phyloP scores from a whole-genome alignment of 2,888 invertebrate genomes.

The Atrina japonica region DNA sequence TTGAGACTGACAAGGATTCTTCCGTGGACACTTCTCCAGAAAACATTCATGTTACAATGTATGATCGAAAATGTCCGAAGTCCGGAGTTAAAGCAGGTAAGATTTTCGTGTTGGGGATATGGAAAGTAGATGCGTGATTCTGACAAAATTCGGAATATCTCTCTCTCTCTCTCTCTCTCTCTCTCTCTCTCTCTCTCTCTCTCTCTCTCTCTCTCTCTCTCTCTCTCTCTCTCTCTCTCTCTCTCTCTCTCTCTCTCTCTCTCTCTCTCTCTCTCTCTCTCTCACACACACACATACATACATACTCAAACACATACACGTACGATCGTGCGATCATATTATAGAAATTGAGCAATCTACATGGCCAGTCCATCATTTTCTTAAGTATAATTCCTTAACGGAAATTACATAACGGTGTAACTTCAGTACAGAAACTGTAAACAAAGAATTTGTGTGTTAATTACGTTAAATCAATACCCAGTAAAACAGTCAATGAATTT shows the following conservation, averaged over 20 bases:
- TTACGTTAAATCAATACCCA: too few species aligned
- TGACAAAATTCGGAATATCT: not conserved
- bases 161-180: slow-evolving; percentile 26
- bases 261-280: slow-evolving; percentile 14
- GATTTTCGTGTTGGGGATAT: too few species aligned
- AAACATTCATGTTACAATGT: slow-evolving; percentile 11
- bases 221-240: slow-evolving; percentile 22
- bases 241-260: slow-evolving; percentile 21
- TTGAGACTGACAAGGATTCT: slow-evolving; percentile 56
- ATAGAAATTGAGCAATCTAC: too few species aligned
- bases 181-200: slow-evolving; percentile 18
- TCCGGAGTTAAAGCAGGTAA: slow-evolving; percentile 35
- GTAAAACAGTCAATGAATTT: slow-evolving; percentile 1
- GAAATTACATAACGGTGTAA: too few species aligned
- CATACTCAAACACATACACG: too few species aligned
- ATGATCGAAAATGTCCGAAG: slow-evolving; percentile 30
- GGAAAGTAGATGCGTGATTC: not conserved
- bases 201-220: slow-evolving; percentile 10
- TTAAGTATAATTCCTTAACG: too few species aligned
- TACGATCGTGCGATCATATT: too few species aligned
- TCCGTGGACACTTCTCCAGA: slow-evolving; percentile 24
- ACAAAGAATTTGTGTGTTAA: too few species aligned
- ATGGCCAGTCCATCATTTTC: too few species aligned
- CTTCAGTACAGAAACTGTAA: too few species aligned
- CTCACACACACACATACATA: too few species aligned